phyloP scores from a whole-genome alignment of 2,113 vertebrate species.

The Gadus chalcogrammus region DNA sequence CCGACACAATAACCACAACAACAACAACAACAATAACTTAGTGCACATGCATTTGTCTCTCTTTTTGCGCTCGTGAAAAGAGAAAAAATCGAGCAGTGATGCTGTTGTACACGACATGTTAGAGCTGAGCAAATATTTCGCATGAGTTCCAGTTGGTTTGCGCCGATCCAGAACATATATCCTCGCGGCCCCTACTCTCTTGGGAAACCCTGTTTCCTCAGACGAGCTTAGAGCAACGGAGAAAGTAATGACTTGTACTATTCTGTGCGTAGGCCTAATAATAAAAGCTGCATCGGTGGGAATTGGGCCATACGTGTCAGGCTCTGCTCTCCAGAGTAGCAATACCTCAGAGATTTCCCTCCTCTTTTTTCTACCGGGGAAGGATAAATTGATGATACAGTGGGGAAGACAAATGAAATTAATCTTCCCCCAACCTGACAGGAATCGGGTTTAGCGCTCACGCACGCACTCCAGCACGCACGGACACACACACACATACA shows the following conservation, averaged over 20 bases:
- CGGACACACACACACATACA: not conserved
- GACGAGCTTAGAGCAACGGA: conserved; percentile 74
- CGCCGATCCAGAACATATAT: conserved; percentile 69
- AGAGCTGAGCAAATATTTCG: conserved; percentile 69
- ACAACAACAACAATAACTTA: no score
- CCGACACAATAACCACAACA: no score
- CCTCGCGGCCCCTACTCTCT: conserved; percentile 61
- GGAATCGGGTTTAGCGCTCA: conserved; percentile 54
- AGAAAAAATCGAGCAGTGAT: conserved; percentile 46
- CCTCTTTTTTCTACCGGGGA: conserved; percentile 59
- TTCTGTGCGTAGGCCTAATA: conserved; percentile 71
- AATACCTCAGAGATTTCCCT: conserved; percentile 63
- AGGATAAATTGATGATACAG: conserved; percentile 78
- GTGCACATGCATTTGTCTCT: conserved; percentile 17
- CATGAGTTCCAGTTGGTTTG: conserved; percentile 63
- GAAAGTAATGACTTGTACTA: conserved; percentile 78
- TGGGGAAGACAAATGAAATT: conserved; percentile 77
- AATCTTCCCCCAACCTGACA: conserved; percentile 72
- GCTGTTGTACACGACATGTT: conserved; percentile 25
- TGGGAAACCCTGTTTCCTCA: conserved; percentile 68
- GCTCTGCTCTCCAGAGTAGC: conserved; percentile 68
- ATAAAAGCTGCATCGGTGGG: conserved; percentile 77
- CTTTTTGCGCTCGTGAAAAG: not conserved
- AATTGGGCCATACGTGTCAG: conserved; percentile 74
- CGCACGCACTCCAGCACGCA: conserved; percentile 6